These are phyloP conservation scores for Papilio glaucus DNA, from an alignment of 1,140 invertebrate species.

Conservation along the genomic window DNA sequence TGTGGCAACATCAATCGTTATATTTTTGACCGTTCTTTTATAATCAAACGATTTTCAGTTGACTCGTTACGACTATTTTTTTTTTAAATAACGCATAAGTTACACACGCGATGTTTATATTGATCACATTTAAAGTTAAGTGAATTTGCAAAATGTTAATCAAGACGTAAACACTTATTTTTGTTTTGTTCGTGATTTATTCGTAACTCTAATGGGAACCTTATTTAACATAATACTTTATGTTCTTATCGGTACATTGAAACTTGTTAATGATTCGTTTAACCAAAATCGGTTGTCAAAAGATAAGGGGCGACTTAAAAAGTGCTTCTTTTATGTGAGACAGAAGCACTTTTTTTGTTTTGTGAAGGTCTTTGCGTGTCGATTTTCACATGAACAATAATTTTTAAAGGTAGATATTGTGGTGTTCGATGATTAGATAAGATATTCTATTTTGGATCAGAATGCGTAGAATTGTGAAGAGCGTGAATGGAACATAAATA, in stretches of 20 bases:
- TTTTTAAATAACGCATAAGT: neutral
- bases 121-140: slow-evolving; percentile 18
- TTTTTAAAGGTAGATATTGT: slow-evolving; percentile 15
- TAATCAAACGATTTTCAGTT: neutral
- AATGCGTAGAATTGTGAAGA: neutral
- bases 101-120: slow-evolving; percentile 7
- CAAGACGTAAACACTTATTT: slow-evolving; percentile 26
- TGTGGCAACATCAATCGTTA: too few species aligned
- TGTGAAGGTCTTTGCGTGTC: neutral
- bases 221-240: slow-evolving; percentile 50
- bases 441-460: slow-evolving; percentile 13
- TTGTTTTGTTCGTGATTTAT: slow-evolving; percentile 44
- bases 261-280: slow-evolving; percentile 49
- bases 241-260: slow-evolving; percentile 45
- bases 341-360: slow-evolving; percentile 48
- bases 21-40: neutral
- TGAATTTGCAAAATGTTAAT: slow-evolving; percentile 26
- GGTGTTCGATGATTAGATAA: slow-evolving; percentile 32
- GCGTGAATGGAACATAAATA: slow-evolving; percentile 39
- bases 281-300: slow-evolving; percentile 49
- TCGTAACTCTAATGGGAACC: slow-evolving; percentile 46
- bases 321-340: slow-evolving; percentile 49
- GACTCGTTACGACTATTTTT: neutral
- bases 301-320: slow-evolving; percentile 50
- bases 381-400: slow-evolving; percentile 23